Evolutionary conservation across 2,888 invertebrate species (phyloP).

Genomic region (Perdita meconis): DNA sequence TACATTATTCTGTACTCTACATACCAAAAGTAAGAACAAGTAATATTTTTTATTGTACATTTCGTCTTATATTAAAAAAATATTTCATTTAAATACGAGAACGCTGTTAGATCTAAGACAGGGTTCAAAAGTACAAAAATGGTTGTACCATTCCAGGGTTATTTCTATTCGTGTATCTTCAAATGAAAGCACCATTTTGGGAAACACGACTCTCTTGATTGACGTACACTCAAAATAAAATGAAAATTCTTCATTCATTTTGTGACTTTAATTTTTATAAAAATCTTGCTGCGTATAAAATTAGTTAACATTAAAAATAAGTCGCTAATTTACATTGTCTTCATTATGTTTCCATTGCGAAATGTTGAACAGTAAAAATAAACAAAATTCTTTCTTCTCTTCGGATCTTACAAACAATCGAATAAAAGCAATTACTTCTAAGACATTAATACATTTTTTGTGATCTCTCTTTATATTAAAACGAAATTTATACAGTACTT

Average conservation of each 20-base stretch:
- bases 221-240: slow-evolving; percentile 25
- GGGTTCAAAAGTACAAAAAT: slow-evolving; percentile 48
- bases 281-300: slow-evolving; percentile 18
- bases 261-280: slow-evolving; percentile 12
- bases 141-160: slow-evolving; percentile 49
- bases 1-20: slow-evolving; percentile 24
- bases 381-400: not conserved
- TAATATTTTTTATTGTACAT: slow-evolving; percentile 38
- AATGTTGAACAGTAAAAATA: slow-evolving; percentile 9
- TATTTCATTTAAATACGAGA: slow-evolving; percentile 43
- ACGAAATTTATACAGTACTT: slow-evolving; percentile 20
- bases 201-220: slow-evolving; percentile 29
- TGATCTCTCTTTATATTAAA: slow-evolving; percentile 31
- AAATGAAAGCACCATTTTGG: slow-evolving; percentile 54
- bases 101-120: slow-evolving; percentile 37
- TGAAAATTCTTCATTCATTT: slow-evolving; percentile 21
- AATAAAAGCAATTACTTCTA: slow-evolving; percentile 22
- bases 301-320: slow-evolving; percentile 34
- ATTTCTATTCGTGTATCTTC: slow-evolving; percentile 18
- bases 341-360: not conserved
- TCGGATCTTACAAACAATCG: slow-evolving; percentile 17
- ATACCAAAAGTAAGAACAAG: slow-evolving; percentile 43
- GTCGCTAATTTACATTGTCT: slow-evolving; percentile 6
- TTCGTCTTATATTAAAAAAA: slow-evolving; percentile 43
- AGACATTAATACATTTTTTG: slow-evolving; percentile 30